Evolutionary conservation across 2,113 vertebrate species (phyloP).

Genomic region (Chitala chitala): DNA sequence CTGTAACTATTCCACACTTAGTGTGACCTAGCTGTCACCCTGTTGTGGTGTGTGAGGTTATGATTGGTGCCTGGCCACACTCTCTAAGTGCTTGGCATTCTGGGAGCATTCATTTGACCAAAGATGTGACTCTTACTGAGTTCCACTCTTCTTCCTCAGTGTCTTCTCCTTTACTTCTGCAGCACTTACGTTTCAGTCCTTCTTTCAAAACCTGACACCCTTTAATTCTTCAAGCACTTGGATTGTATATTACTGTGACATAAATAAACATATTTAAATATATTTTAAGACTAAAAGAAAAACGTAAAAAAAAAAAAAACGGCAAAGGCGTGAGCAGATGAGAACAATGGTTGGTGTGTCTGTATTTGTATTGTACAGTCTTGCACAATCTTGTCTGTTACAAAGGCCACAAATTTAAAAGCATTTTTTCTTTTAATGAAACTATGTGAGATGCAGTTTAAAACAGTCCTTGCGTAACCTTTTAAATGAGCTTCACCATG

Average conservation of each 20-base stretch:
- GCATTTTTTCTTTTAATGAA: slow-evolving; percentile 46
- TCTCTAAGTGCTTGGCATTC: slow-evolving; percentile 50
- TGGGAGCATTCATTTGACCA: slow-evolving; percentile 60
- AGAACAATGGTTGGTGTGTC: slow-evolving; percentile 39
- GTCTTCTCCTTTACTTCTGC: slow-evolving; percentile 48
- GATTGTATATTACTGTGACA: slow-evolving; percentile 67
- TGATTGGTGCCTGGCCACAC: slow-evolving; percentile 52
- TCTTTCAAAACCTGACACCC: slow-evolving; percentile 43
- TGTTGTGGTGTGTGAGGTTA: slow-evolving; percentile 44
- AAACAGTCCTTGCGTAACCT: slow-evolving; percentile 6
- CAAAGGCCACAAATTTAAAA: slow-evolving; percentile 38
- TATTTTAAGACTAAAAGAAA: slow-evolving; percentile 63
- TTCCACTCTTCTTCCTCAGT: slow-evolving; percentile 60
- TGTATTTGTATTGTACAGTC: slow-evolving; percentile 47
- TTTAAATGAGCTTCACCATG: neutral
- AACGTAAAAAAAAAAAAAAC: slow-evolving; percentile 42
- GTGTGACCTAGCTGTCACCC: slow-evolving; percentile 33
- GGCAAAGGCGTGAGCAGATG: slow-evolving; percentile 33
- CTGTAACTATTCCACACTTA: slow-evolving; percentile 45
- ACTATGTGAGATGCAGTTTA: slow-evolving; percentile 42
- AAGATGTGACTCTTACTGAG: slow-evolving; percentile 52
- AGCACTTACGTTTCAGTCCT: slow-evolving; percentile 9
- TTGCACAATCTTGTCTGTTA: slow-evolving; percentile 37
- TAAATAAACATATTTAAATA: slow-evolving; percentile 66
- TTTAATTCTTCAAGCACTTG: slow-evolving; percentile 65